Conservation (phyloP, 2,888 invertebrate species). For the Drosophila macrospina region DNA sequence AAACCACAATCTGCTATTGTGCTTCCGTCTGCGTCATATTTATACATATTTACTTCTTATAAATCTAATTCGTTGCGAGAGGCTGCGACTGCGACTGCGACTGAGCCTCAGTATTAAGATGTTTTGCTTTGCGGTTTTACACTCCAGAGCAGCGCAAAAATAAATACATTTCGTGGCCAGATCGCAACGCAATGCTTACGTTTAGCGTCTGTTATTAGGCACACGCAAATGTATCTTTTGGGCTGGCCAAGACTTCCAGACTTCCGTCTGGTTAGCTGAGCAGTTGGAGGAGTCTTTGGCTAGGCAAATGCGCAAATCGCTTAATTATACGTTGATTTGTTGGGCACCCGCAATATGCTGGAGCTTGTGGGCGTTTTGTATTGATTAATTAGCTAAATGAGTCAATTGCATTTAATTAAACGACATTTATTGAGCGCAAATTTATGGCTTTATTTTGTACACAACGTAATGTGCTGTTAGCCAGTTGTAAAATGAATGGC, state of each 20-base stretch:
- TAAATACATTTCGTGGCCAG: slow-evolving; percentile 55
- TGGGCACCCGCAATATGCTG: slow-evolving; percentile 63
- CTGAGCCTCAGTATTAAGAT: slow-evolving; percentile 37
- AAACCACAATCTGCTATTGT: slow-evolving; percentile 53
- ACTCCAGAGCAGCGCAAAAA: slow-evolving; percentile 30
- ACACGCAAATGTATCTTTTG: slow-evolving; percentile 63
- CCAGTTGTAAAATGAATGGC: slow-evolving; percentile 34
- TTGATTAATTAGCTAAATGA: slow-evolving; percentile 69
- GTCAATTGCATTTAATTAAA: slow-evolving; percentile 50
- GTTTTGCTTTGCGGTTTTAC: slow-evolving; percentile 42
- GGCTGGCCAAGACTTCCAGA: slow-evolving; percentile 56
- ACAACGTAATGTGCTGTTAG: slow-evolving; percentile 25
- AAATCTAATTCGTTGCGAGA: slow-evolving; percentile 34
- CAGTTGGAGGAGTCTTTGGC: background rate
- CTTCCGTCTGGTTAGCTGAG: slow-evolving; percentile 53
- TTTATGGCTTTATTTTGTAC: slow-evolving; percentile 36
- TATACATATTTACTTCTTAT: slow-evolving; percentile 48
- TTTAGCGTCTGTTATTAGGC: slow-evolving; percentile 67
- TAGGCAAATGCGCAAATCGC: slow-evolving; percentile 70
- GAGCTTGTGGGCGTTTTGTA: slow-evolving; percentile 40
- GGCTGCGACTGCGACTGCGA: slow-evolving; percentile 19
- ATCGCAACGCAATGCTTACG: slow-evolving; percentile 54
- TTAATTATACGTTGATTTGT: slow-evolving; percentile 53
- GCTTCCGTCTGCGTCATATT: slow-evolving; percentile 67
- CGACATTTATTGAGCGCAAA: slow-evolving; percentile 52